phyloP scores from a whole-genome alignment of 2,888 invertebrate species.

The Chymomyza fuscimana region DNA sequence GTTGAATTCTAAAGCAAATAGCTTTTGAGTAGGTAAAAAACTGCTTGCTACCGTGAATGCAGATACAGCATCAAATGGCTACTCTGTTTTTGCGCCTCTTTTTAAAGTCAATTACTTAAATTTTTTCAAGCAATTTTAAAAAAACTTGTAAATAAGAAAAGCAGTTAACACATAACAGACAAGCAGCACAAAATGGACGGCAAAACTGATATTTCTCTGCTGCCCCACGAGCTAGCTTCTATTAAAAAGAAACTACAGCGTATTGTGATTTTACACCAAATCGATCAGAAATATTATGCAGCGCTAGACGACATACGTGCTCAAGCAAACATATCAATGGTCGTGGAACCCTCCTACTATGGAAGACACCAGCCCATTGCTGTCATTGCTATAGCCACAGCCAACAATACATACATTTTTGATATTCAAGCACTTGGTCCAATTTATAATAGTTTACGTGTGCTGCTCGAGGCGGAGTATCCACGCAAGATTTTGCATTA shows the following conservation, averaged over 20 bases:
- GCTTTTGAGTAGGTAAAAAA: too few species aligned
- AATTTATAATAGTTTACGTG: slow-evolving; percentile 33
- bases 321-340: slow-evolving; percentile 45
- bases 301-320: slow-evolving; percentile 49
- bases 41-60: too few species aligned
- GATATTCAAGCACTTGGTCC: slow-evolving; percentile 49
- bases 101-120: too few species aligned
- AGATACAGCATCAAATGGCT: too few species aligned
- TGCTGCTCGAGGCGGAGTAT: slow-evolving; percentile 33
- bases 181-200: too few species aligned
- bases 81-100: too few species aligned
- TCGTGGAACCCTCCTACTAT: slow-evolving; percentile 44
- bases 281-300: slow-evolving; percentile 39
- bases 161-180: too few species aligned
- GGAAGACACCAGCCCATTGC: slow-evolving; percentile 36
- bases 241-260: slow-evolving; percentile 36
- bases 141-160: too few species aligned
- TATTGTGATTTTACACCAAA: slow-evolving; percentile 40
- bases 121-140: too few species aligned
- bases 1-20: too few species aligned
- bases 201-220: background rate
- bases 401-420: slow-evolving; percentile 47
- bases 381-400: slow-evolving; percentile 48
- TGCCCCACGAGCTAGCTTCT: slow-evolving; percentile 24
- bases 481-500: slow-evolving; percentile 55